Conservation (phyloP, 2,113 vertebrate genomes). For the Seriola rivoliana region DNA sequence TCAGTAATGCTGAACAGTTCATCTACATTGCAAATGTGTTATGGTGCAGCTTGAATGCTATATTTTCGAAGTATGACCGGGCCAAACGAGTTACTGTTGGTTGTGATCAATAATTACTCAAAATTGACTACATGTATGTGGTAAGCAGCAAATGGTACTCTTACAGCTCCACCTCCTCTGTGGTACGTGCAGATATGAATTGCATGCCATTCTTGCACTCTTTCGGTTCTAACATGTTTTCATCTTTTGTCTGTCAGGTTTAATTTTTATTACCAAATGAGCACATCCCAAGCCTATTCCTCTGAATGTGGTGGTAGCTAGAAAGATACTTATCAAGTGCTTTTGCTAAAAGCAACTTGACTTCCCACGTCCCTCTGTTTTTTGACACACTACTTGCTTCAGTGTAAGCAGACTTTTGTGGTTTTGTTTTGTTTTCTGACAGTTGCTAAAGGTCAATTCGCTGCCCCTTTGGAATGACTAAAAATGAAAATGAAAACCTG, state of each 20-base stretch:
- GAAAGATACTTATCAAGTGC: not conserved
- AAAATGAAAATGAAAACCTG: constrained; percentile 9
- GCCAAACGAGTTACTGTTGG: not conserved
- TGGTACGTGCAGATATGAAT: not conserved
- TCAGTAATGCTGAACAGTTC: constrained; percentile 27
- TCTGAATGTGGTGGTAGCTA: not conserved
- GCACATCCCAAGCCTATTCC: constrained; percentile 13
- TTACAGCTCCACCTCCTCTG: not conserved
- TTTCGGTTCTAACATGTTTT: not conserved
- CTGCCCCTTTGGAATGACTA: constrained; percentile 3
- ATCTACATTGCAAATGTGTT: not conserved
- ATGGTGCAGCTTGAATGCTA: not conserved
- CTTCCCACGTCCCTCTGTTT: not conserved
- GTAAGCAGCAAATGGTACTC: not conserved
- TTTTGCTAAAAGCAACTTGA: not conserved
- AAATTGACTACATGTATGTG: not conserved
- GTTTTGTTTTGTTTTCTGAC: not conserved
- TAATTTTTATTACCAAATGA: not conserved
- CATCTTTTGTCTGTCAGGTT: not conserved
- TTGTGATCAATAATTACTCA: not conserved
- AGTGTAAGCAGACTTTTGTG: not conserved
- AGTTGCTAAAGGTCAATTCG: not conserved
- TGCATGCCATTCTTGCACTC: not conserved
- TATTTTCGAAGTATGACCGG: not conserved
- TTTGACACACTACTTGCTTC: constrained; percentile 1